Base-by-base conservation (phyloP, 2,113 vertebrate species). In the Bufo gargarizans region DNA sequence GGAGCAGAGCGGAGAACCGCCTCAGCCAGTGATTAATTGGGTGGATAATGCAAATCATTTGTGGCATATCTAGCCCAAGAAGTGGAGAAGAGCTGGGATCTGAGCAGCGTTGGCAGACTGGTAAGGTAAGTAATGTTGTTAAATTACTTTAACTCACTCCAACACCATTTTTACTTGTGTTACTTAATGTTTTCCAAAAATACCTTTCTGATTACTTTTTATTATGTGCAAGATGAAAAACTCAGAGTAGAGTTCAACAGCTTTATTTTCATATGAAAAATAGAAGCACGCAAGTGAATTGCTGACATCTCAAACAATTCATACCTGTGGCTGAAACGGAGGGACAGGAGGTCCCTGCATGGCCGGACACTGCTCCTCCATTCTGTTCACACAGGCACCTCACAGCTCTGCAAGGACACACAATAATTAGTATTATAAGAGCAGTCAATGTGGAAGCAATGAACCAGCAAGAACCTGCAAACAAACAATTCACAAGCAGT, bases 341-440 rank as follows among this genome's bases (percentile, higher is more conserved):
- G 95, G 95, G 91, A 95, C 94, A 22, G 96, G 93, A 19, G 95
- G 91, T 53, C 95, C 96, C 91, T 96, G 97, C 94, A 97, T 95
- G 92, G 96, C 96, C 95, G 97, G 97, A 82, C 96, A 94, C 88
- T 97, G 97, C 59, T 95, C 96, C 91, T 99, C 97, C 98, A 99
- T 99, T 91, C 92, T 95, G 89, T 89, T 92, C 92, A 89, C 58
- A 59, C 58, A 65, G 74, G 58, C 58, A 65, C 85, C 13, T 67
- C 85, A 79, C 45, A 86, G 85, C n/a, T 79, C 85, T 86, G 76
- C n/a, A 86, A 86, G 12, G 53, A 86, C n/a, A 45, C 13, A 11
- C 13, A 49, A 53, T 2, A 86, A n/a, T 53, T 59, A 76, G 49
- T 63, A 6, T 67, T 1, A 49, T 11, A 81, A 65, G 13, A 13